Evolutionary conservation across 2,888 invertebrate genomes (phyloP).

Genomic region (Uropetala carovei): DNA sequence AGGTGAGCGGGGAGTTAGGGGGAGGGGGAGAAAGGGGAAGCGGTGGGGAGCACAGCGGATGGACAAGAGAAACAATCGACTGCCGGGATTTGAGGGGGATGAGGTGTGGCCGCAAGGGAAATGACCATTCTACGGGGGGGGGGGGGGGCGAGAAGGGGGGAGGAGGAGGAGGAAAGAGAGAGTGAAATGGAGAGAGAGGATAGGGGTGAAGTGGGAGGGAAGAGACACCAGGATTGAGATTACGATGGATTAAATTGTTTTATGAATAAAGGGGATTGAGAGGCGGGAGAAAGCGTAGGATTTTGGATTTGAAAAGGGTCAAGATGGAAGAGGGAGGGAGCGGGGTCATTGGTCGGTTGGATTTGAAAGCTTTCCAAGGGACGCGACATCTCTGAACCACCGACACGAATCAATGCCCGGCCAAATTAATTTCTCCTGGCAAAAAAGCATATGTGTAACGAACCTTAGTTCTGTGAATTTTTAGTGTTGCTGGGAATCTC

Average conservation of each 20-base stretch:
- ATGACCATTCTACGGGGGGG: background rate
- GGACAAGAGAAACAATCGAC: slow-evolving; percentile 34
- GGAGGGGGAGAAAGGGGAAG: background rate
- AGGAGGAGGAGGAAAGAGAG: background rate
- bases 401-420: background rate
- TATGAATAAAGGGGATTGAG: slow-evolving; percentile 31
- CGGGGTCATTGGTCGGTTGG: background rate
- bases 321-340: background rate
- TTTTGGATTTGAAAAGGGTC: background rate
- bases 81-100: background rate
- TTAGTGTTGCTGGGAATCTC: too few relatives aligned
- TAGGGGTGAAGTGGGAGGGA: background rate
- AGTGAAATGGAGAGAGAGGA: background rate
- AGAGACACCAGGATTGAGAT: slow-evolving; percentile 27
- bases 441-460: too few relatives aligned
- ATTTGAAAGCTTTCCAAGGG: background rate
- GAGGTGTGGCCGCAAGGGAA: background rate
- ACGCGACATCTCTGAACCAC: background rate
- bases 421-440: background rate
- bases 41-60: background rate
- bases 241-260: background rate
- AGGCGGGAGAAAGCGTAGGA: background rate
- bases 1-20: background rate
- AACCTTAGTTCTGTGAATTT: too few relatives aligned
- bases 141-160: background rate